phyloP scores from a whole-genome alignment of 2,797 vertebrate genomes.

The Hypotaenidia okinawae region DNA sequence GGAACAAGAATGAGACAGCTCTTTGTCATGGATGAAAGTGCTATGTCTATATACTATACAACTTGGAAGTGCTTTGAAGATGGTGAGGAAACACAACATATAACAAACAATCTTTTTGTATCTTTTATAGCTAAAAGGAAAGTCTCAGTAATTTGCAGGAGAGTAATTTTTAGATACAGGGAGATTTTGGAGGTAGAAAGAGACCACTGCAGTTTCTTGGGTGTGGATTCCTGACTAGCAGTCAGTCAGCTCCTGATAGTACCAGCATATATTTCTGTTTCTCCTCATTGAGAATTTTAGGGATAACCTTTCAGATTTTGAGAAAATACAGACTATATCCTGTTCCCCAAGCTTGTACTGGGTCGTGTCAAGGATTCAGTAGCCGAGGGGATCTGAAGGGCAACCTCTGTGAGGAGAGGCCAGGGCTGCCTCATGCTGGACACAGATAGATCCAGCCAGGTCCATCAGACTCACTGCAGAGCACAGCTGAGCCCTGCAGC shows the following conservation, averaged over 20 bases:
- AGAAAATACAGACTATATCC: background rate
- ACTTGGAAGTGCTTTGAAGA: background rate
- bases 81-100: background rate
- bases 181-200: background rate
- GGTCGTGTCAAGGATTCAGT: background rate
- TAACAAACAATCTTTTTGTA: background rate
- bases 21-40: background rate
- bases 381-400: background rate
- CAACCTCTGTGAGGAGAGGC: background rate
- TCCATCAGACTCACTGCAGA: rapidly evolving
- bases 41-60: background rate
- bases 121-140: background rate
- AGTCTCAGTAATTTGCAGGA: background rate
- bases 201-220: background rate
- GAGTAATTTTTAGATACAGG: rapidly evolving
- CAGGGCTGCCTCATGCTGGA: rapidly evolving
- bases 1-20: background rate
- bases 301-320: background rate
- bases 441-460: background rate
- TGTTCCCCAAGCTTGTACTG: background rate
- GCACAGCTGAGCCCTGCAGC: background rate
- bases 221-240: background rate
- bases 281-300: background rate
- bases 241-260: background rate
- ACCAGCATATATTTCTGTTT: background rate